Conservation (phyloP, 2,113 vertebrate species). For the Dermatemys mawii region DNA sequence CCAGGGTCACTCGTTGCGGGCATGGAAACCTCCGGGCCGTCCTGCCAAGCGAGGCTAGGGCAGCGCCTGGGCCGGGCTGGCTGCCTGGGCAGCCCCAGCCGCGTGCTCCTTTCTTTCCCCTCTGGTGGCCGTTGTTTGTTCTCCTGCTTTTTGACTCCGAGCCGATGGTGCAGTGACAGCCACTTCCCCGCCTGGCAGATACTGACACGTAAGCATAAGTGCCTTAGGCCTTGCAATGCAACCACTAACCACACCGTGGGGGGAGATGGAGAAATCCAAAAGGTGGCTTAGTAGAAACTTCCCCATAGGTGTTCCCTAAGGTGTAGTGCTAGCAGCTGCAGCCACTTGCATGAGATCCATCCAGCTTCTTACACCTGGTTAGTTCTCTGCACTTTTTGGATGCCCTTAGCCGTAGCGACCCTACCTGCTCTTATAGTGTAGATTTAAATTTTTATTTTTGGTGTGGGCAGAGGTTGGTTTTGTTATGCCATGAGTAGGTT, state of each 20-base stretch:
- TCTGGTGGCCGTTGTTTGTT: background rate
- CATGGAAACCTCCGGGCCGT: background rate
- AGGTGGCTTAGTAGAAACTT: background rate
- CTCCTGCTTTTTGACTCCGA: background rate
- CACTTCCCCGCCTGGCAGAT: background rate
- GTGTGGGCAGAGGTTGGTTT: too few species aligned
- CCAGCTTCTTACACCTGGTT: background rate
- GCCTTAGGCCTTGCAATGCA: constrained; percentile 8
- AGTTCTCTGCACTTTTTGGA: background rate
- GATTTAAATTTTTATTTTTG: too few species aligned
- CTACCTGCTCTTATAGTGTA: background rate
- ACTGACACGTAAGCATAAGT: constrained; percentile 87
- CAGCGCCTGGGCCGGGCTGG: too few species aligned
- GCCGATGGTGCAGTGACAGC: background rate
- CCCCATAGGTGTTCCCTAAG: background rate
- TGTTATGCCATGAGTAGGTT: too few species aligned
- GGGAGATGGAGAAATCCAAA: background rate
- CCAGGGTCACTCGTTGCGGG: background rate
- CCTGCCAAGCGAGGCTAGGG: too few species aligned
- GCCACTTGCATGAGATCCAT: background rate
- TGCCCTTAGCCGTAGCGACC: background rate
- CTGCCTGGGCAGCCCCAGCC: too few species aligned
- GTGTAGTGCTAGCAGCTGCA: background rate
- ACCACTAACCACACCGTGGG: background rate
- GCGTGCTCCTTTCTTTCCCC: background rate